phyloP scores from a whole-genome alignment of 2,113 vertebrate species.

The Nesoenas mayeri region DNA sequence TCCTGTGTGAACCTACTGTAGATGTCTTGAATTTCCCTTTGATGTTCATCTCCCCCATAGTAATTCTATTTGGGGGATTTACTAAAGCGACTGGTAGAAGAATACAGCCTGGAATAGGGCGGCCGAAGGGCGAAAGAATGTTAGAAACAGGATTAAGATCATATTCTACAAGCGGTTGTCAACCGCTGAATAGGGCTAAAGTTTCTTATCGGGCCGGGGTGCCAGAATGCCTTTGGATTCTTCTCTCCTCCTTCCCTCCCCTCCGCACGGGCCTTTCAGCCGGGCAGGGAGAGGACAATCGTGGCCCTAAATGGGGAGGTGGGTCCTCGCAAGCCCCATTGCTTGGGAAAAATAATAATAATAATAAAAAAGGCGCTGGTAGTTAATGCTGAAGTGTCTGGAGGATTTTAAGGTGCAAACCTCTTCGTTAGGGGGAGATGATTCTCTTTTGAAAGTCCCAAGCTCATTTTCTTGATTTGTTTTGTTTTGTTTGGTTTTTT shows the following conservation, averaged over 20 bases:
- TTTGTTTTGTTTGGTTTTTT: too few relatives aligned
- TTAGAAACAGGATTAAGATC: conserved; percentile 94
- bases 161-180: conserved; percentile 92
- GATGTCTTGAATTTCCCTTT: conserved; percentile 84
- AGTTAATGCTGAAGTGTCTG: neutral
- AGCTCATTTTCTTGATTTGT: neutral
- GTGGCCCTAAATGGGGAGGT: conserved; percentile 76
- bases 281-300: conserved; percentile 51
- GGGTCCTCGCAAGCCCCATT: conserved; percentile 26
- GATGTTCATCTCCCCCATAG: conserved; percentile 84
- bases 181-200: conserved; percentile 83
- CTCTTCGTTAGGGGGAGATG: neutral
- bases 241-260: conserved; percentile 56
- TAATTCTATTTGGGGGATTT: conserved; percentile 89
- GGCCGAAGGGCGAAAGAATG: conserved; percentile 84
- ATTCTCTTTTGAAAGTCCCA: neutral
- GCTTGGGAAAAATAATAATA: neutral
- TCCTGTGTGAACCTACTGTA: conserved; percentile 75
- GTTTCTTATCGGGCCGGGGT: conserved; percentile 77
- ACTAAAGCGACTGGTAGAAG: conserved; percentile 82
- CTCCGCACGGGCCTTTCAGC: conserved; percentile 80
- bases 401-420: neutral
- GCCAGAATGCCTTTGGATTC: conserved; percentile 80
- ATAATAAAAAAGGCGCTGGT: rapidly evolving
- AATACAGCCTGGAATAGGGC: conserved; percentile 84